Evolutionary conservation across 30 jellyfish, hydroid and myxozoan genomes (phyloP), one percentile per base, ranked within the genome.

Genomic region (Aurelia sp.): DNA sequence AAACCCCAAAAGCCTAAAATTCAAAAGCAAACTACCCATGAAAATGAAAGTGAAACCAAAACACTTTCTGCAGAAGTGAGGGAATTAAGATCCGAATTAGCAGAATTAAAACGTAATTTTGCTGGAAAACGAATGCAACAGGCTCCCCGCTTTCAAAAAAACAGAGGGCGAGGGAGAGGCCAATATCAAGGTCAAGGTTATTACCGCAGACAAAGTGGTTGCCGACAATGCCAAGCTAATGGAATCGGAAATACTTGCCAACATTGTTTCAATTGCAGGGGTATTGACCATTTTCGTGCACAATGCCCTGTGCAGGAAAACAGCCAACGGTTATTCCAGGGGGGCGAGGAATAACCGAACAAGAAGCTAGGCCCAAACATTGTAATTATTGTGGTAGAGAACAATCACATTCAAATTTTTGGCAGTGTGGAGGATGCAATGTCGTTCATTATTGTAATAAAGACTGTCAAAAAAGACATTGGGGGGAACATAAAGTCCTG

Each of bases 341-440:
- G 82, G 48, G 82, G 94, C 67, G 76, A 57, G 94, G 82, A 44
- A 62, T 72, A 60, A 30, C 82, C 81, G 89, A 48, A 40, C 80
- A 72, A 58, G 75, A 72, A 74, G 58, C 19, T 41, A 55, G 57
- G 64, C 64, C 82, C 70, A 72, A 72, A 73, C 85, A 68, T 41
- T 71, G 88, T 74, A 33, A 63, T 57, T 72, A 18, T 63, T 72
- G 88, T 85, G 63, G 85, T 30, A 64, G 61, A 68, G 66, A 81
- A 66, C 63, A 62, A 40, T 50, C 35, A 41, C 80, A 68, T 48
- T 35, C 72, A 60, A 31, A 69, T 13, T 50, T 47, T 61, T 47
- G 67, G 79, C 63, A 53, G 64, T 81, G 91, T 66, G 74, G 69
- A 6, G 64, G 83, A 21, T 81, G 91, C 78, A 62, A 66, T 57